Evolutionary conservation across 2,113 vertebrate species (phyloP), one percentile per base, ranked within the genome.

Genomic region (Neodon shergylaensis): DNA sequence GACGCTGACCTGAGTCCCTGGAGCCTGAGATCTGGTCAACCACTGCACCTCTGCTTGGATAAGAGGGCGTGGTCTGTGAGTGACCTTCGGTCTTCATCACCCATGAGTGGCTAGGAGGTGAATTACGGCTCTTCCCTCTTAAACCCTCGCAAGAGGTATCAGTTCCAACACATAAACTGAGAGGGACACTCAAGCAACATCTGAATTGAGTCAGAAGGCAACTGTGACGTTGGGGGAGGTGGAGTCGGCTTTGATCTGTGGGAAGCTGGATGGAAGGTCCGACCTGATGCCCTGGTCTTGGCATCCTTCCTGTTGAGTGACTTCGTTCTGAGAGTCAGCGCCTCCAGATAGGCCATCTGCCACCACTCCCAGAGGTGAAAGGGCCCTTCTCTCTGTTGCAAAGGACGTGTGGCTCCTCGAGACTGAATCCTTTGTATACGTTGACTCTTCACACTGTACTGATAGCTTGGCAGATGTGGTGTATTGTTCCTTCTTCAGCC

Each of bases 31-130:
- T 19, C 85, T 10, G 11, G 47, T 26, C 7, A 0, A 0, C 22
- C 0, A 0, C 17, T 1, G 5, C 8, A 19, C 11, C 21, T 2
- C 19, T 12, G 4, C 74, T 26, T 68, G 49, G 61, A n/a, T 4
- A 52, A 47, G 16, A 12, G 52, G 14, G 6, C 10, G 8, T 6
- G 36, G 36, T 9, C 26, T 54, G 3, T 17, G 54, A 36, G 24
- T 13, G 77, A 14, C 44, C 2, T 3, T 2, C 2, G 26, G 4
- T 58, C 70, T 58, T 81, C 24, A 33, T 39, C 28, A 21, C 3
- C 5, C 2, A 9, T 0, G 24, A 54, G 16, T 22, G 42, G 24
- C 70, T 73, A 42, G 83, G 26, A 81, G 92, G 77, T 17, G n/a
- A 28, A 36, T 47, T 28, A 77, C 33, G 31, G 33, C 33, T 65